Evolutionary conservation across 1,140 invertebrate species (phyloP), one percentile per base, ranked within the genome.

Genomic region (Gryllus bimaculatus): DNA sequence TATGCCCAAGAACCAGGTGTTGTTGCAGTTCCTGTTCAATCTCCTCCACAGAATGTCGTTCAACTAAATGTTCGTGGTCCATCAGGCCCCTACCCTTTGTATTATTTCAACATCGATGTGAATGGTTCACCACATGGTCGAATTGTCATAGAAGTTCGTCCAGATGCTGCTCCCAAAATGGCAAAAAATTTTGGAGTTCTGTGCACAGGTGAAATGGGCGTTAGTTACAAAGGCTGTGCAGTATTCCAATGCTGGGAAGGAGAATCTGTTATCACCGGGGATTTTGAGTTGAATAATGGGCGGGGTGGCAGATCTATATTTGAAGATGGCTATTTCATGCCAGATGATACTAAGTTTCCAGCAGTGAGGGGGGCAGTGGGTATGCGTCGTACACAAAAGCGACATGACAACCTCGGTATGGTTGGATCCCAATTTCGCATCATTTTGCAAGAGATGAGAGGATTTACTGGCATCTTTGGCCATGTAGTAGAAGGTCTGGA

Each of bases 161-260:
- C 91, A 8, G 93, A 97, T 85, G 90, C 92, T 8, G 95, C 95
- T 7, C 96, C 96, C 7, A 95, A 93, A 83, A 98, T 97, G 90
- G 92, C 93, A 39, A 93, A 95, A 84, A 98, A 98, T 85, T 98
- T 97, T 85, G 89, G 91, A 80, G 88, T 92, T 1, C 86, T 98
- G 7, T 90, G 93, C 13, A 94, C 92, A 0, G 93, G 94, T 5
- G 93, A 95, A 82, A 88, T 91, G 26, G 94, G 94, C 13, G 89
- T 92, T 78, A 92, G 93, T 47, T 95, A 94, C 83, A 92, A 92
- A 80, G 93, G 93, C 15, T 95, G 93, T 84, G 87, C 89, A 77
- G 91, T 95, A 80, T 94, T 94, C 84, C 93, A 94, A 82, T 94
- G 93, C 82, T 94, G 93, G 93, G 92, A 92, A 82, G 92, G 91